phyloP scores from a whole-genome alignment of 2,113 vertebrate genomes.

The Gallinago undulata region DNA sequence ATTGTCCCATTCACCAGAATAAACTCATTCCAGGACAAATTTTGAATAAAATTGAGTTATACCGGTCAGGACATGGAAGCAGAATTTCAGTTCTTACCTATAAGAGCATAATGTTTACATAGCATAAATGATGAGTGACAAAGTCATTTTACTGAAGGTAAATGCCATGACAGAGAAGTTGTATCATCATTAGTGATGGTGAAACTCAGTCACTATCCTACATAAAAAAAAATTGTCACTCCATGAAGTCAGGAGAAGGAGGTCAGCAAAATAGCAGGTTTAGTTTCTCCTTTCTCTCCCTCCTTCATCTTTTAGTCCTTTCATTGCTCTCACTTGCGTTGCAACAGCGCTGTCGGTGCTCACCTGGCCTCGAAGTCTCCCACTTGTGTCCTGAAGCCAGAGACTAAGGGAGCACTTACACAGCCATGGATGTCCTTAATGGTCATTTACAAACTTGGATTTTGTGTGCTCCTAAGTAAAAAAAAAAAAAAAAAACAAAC shows the following conservation, averaged over 20 bases:
- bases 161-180: background rate
- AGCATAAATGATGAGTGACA: background rate
- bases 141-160: background rate
- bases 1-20: background rate
- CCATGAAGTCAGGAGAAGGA: background rate
- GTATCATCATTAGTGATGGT: background rate
- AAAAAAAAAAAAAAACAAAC: background rate
- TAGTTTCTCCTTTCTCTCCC: background rate
- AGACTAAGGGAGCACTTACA: background rate
- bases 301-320: background rate
- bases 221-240: background rate
- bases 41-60: background rate
- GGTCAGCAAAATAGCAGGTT: background rate
- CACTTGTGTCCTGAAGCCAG: rapidly evolving
- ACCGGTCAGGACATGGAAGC: background rate
- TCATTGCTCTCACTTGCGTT: background rate
- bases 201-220: background rate
- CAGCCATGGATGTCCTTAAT: background rate
- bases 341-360: background rate
- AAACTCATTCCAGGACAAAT: background rate
- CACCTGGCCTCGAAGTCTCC: background rate
- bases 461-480: background rate
- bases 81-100: background rate
- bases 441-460: background rate
- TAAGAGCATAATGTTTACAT: background rate